Conservation (phyloP, 1,140 invertebrate species). For the Patella vulgata region DNA sequence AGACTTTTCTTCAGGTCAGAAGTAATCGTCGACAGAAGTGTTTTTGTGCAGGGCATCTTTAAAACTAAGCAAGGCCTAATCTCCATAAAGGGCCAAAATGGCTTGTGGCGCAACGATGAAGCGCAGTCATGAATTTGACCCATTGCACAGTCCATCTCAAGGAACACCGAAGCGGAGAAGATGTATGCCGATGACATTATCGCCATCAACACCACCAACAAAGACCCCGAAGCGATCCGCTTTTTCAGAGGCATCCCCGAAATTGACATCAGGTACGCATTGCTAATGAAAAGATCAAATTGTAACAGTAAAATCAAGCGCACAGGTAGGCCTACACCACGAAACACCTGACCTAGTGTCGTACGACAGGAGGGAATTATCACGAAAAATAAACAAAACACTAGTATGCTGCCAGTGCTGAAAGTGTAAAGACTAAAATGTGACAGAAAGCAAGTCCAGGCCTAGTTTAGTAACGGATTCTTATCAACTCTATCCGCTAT, state of each 20-base stretch:
- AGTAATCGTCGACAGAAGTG: too few relatives aligned
- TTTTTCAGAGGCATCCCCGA: slow-evolving; percentile 80
- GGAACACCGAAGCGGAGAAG: slow-evolving; percentile 85
- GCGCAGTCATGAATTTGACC: slow-evolving; percentile 92
- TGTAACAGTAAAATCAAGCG: not conserved
- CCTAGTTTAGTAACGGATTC: too few relatives aligned
- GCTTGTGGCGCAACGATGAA: slow-evolving; percentile 89
- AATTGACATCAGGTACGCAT: slow-evolving; percentile 84
- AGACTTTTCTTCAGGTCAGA: too few relatives aligned
- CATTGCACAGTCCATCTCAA: slow-evolving; percentile 78
- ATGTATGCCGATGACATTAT: slow-evolving; percentile 83
- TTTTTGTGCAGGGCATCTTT: too few relatives aligned
- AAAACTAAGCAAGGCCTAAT: too few relatives aligned
- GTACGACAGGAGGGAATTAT: not conserved
- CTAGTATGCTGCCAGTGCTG: not conserved
- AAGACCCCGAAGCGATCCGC: slow-evolving; percentile 74
- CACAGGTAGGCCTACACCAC: not conserved
- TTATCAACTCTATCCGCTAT: too few relatives aligned
- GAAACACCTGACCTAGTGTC: not conserved
- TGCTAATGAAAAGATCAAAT: not conserved
- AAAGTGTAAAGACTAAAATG: not conserved
- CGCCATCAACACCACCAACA: slow-evolving; percentile 75
- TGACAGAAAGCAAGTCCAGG: not conserved
- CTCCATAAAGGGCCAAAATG: too few relatives aligned
- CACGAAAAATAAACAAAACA: not conserved